A percentile compares a stretch with the other conserved stretches of the same genome.
phyloP scores from a whole-genome alignment of 2,888 invertebrate genomes.

The Argyra leucocephala region DNA sequence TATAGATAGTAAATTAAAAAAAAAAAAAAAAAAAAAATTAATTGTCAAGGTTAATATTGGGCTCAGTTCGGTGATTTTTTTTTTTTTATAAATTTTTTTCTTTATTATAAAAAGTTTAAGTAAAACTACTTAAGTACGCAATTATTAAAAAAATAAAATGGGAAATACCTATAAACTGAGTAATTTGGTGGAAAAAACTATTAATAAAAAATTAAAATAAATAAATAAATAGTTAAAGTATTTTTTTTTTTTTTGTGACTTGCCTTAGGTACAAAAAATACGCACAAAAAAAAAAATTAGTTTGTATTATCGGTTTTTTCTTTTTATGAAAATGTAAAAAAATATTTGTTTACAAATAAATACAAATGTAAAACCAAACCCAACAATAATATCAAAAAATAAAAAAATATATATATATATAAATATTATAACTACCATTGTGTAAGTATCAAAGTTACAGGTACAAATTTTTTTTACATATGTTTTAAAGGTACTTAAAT shows the following conservation, averaged over 20 bases:
- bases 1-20: neutral
- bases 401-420: too few relatives aligned
- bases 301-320: too few relatives aligned
- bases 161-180: neutral
- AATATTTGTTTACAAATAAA: too few relatives aligned
- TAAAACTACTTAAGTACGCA: neutral
- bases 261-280: neutral
- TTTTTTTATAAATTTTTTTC: neutral
- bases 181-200: neutral
- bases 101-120: neutral
- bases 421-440: too few relatives aligned
- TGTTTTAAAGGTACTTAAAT: too few relatives aligned
- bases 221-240: neutral
- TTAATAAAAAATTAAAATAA: neutral
- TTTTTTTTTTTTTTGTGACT: too few relatives aligned
- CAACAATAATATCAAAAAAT: too few relatives aligned
- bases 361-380: too few relatives aligned
- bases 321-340: too few relatives aligned
- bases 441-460: too few relatives aligned
- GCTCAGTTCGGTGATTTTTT: neutral
- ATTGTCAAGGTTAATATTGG: neutral
- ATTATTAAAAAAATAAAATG: neutral
- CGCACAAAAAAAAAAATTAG: too few relatives aligned
- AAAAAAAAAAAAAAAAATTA: neutral
- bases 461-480: too few relatives aligned